Evolutionary conservation across 2,113 vertebrate species (phyloP).

Genomic region (Acinonyx jubatus): DNA sequence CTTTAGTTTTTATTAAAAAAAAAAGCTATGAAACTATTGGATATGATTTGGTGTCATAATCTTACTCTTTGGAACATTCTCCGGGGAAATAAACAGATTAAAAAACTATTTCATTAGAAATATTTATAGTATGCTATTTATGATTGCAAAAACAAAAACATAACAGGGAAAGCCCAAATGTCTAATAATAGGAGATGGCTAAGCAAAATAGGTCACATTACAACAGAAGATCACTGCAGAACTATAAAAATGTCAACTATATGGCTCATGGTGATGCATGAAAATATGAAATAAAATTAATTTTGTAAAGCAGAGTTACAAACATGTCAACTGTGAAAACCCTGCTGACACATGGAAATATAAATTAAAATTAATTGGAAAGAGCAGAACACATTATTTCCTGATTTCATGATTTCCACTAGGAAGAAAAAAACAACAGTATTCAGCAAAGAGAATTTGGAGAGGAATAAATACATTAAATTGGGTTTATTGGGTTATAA

Average conservation of each 20-base stretch:
- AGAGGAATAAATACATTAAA: background rate
- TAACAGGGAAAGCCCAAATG: background rate
- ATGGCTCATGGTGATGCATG: background rate
- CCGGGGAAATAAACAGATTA: constrained; percentile 34
- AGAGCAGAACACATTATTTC: background rate
- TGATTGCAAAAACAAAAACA: constrained; percentile 26
- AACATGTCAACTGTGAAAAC: constrained; percentile 43
- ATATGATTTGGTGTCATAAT: background rate
- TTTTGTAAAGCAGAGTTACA: constrained; percentile 13
- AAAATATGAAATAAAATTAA: constrained; percentile 53
- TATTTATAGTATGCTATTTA: constrained; percentile 53
- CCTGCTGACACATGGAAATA: background rate
- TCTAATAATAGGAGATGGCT: constrained; percentile 4
- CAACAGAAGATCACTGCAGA: background rate
- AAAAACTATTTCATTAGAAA: constrained; percentile 58
- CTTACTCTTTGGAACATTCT: background rate
- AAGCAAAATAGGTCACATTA: background rate
- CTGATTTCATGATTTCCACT: constrained; percentile 5
- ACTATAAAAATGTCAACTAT: background rate
- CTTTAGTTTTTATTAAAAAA: background rate
- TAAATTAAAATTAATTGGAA: constrained; percentile 48
- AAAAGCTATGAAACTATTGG: background rate
- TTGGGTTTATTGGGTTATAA: background rate
- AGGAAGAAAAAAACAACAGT: background rate
- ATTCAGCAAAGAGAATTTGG: constrained; percentile 2